A percentile compares a stretch with the other conserved stretches of the same genome.
Conservation (phyloP, 1,140 invertebrate species). For the Argopecten irradians region DNA sequence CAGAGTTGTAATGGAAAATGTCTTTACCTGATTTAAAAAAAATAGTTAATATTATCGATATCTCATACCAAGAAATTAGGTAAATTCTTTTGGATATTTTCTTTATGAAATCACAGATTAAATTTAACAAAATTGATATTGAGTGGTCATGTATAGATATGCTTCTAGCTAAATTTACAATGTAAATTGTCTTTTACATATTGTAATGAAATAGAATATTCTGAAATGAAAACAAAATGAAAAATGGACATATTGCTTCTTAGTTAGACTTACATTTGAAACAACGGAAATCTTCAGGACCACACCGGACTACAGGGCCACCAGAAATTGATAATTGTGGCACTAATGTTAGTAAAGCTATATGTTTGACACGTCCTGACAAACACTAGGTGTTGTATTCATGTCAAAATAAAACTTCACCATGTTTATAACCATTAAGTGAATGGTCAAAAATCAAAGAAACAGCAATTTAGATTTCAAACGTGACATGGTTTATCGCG, state of each 20-base stretch:
- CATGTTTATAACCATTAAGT: conserved; percentile 18
- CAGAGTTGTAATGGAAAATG: no score
- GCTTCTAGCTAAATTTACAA: no score
- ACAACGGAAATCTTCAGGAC: neutral
- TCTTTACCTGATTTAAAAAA: no score
- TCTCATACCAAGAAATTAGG: no score
- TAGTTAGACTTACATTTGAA: neutral
- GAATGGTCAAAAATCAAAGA: neutral
- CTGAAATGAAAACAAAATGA: no score
- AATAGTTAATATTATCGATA: no score
- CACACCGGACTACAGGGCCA: neutral
- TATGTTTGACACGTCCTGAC: neutral
- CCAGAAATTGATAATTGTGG: neutral
- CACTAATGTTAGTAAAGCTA: neutral
- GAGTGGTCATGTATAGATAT: no score
- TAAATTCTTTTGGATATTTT: no score
- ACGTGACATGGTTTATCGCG: neutral
- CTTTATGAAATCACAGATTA: no score
- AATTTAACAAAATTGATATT: no score
- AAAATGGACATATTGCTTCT: neutral
- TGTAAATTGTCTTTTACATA: no score
- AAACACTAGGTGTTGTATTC: neutral
- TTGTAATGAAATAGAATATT: no score
- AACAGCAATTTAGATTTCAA: neutral
- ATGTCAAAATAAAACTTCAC: conserved; percentile 4